A percentile compares a stretch with the other conserved stretches of the same genome.
These are phyloP conservation scores for Proctacanthus coquilletti DNA, from an alignment of 1,140 invertebrate species.

Conservation along the genomic window DNA sequence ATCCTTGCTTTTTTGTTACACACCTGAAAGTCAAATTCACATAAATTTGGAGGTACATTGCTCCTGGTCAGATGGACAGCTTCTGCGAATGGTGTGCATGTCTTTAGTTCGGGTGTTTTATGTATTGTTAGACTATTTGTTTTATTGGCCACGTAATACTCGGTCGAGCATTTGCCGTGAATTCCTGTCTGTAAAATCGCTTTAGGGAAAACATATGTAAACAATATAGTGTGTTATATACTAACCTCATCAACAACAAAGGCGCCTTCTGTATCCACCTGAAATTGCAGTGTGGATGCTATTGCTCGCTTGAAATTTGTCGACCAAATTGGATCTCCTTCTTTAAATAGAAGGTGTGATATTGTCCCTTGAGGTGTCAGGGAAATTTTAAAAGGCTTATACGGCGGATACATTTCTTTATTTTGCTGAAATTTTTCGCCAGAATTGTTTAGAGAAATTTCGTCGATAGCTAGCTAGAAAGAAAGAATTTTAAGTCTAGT, in stretches of 20 bases:
- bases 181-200: constrained; percentile 17
- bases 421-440: constrained; percentile 28
- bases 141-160: constrained; percentile 28
- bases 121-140: constrained; percentile 26
- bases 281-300: constrained; percentile 40
- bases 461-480: constrained; percentile 25
- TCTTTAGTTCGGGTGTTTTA: constrained; percentile 25
- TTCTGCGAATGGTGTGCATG: constrained; percentile 20
- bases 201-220: neutral
- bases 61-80: constrained; percentile 23
- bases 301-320: constrained; percentile 51
- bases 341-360: constrained; percentile 27
- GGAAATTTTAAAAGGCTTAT: constrained; percentile 27
- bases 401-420: constrained; percentile 29
- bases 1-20: neutral
- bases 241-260: constrained; percentile 35
- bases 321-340: constrained; percentile 41
- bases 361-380: constrained; percentile 18
- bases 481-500: neutral
- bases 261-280: constrained; percentile 30
- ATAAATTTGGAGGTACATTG: constrained; percentile 25
- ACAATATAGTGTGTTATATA: neutral
- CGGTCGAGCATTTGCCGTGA: constrained; percentile 24
- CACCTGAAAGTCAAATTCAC: constrained; percentile 23
- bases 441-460: constrained; percentile 26